Evolutionary conservation across 2,888 invertebrate species (phyloP), one percentile per base, ranked within the genome.

Genomic region (Zaprionus obscuricornis): DNA sequence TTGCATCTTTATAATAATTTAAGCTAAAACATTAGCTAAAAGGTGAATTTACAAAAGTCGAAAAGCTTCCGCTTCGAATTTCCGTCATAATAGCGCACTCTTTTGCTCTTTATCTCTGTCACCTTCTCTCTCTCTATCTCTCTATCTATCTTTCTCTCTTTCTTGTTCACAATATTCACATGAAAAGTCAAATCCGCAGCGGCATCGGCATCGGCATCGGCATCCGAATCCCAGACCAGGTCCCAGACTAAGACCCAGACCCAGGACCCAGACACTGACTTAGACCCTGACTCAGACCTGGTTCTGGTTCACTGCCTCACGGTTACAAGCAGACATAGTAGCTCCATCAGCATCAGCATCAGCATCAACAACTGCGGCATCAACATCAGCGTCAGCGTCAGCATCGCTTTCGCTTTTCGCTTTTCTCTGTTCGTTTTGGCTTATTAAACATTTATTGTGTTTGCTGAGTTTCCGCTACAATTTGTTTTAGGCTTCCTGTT

Each of bases 391-490:
- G 27, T 39, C 51, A 59, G 26, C 45, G 34, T 54, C 31, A 10
- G 33, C 7, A n/a, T 37, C 33, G 52, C 43, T 49, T 54, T 57
- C 42, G 40, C 27, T 58, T 56, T 51, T 22, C n/a, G n/a, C 26
- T 40, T 74, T 51, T 46, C 65, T 60, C 56, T 27, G 51, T 66
- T 66, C 79, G 66, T 76, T 76, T 76, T 67, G 73, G 84, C 78
- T 83, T 81, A 81, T 81, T 81, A 81, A 81, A 81, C 77, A 81
- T 81, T 81, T 81, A 81, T 81, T 84, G 84, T 84, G 77, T 81
- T 81, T 84, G 71, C 64, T 63, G 65, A 69, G 74, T 66, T 84
- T 81, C 82, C 79, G 79, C 77, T 77, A 81, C 69, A 84, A 81
- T 81, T 84, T 79, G 77, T 73, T 81, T 76, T 66, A 68, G 81